A percentile compares a stretch with the other conserved stretches of the same genome.
Conservation (phyloP, 1,140 invertebrate genomes). For the Drosophila oshimai region DNA sequence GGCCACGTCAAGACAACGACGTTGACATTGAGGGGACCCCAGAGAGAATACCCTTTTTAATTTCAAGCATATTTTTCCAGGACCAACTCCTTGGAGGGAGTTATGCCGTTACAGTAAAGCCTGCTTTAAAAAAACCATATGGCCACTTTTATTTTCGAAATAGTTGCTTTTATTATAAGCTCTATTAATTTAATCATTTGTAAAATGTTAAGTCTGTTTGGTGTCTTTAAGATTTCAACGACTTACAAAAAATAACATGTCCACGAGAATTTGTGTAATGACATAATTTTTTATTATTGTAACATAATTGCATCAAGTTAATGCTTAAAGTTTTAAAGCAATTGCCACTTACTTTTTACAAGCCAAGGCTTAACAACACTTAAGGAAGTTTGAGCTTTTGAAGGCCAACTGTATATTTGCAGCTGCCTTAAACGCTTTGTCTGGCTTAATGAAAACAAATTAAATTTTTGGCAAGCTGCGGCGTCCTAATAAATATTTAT, state of each 20-base stretch:
- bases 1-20: slow-evolving; percentile 35
- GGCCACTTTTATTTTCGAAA: no score
- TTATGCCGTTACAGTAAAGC: slow-evolving; percentile 9
- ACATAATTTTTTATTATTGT: no score
- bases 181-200: no score
- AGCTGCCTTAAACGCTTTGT: slow-evolving; percentile 61
- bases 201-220: no score
- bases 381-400: not conserved
- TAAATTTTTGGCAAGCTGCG: slow-evolving; percentile 64
- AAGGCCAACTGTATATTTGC: slow-evolving; percentile 39
- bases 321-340: not conserved
- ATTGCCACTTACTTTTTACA: not conserved
- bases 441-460: slow-evolving; percentile 74
- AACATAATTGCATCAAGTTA: not conserved
- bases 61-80: slow-evolving; percentile 58
- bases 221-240: no score
- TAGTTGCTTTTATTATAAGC: no score
- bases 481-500: slow-evolving; percentile 75
- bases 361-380: not conserved
- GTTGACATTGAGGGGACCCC: slow-evolving; percentile 31
- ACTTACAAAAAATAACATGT: no score
- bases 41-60: slow-evolving; percentile 69
- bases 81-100: not conserved
- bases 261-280: no score
- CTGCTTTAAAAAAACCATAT: not conserved